Conservation (phyloP, 37 sponge, comb jelly and placozoan genomes). For the Mnemiopsis leidyi region DNA sequence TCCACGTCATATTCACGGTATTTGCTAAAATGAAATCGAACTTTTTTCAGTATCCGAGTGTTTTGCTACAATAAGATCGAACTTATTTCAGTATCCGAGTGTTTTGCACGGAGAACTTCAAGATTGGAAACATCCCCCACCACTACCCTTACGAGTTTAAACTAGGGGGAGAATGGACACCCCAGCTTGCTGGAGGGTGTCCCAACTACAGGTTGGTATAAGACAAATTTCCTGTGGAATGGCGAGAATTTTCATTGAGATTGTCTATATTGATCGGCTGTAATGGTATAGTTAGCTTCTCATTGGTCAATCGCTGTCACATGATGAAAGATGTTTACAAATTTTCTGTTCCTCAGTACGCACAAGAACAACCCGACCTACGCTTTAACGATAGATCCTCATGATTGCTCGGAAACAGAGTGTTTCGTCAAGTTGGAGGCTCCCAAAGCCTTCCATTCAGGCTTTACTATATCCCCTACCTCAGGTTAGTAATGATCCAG, state of each 20-base stretch:
- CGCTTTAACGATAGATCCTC: slow-evolving; percentile 47
- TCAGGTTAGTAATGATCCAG: slow-evolving; percentile 47
- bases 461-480: background rate
- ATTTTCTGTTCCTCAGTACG: slow-evolving; percentile 64
- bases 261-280: background rate
- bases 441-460: background rate
- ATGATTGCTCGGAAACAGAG: slow-evolving; percentile 39
- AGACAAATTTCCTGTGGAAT: too few relatives aligned
- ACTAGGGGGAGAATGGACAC: slow-evolving; percentile 72
- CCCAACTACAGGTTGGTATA: slow-evolving; percentile 68
- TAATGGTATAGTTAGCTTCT: too few relatives aligned
- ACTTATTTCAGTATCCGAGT: slow-evolving; percentile 36
- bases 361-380: slow-evolving; percentile 69
- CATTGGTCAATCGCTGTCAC: too few relatives aligned
- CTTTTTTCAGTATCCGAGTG: background rate
- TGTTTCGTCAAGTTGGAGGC: slow-evolving; percentile 49
- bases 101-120: slow-evolving; percentile 29
- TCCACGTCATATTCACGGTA: too few relatives aligned
- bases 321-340: too few relatives aligned
- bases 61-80: background rate
- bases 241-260: too few relatives aligned
- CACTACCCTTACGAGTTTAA: slow-evolving; percentile 47
- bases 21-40: too few relatives aligned
- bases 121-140: background rate
- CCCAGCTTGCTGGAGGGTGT: slow-evolving; percentile 71